phyloP scores from a whole-genome alignment of 1,140 invertebrate species.

The Pogonomyrmex californicus region DNA sequence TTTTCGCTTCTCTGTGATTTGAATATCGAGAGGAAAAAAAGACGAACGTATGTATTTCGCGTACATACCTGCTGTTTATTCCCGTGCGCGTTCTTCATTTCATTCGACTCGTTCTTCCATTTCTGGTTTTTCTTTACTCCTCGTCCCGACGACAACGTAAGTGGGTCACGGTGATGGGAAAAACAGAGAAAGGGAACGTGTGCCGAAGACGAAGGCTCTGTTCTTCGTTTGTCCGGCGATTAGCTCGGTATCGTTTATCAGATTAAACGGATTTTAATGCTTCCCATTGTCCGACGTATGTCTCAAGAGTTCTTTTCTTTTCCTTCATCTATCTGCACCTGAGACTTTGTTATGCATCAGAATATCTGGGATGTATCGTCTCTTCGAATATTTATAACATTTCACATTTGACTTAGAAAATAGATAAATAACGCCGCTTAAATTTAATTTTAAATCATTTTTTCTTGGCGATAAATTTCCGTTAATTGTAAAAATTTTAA shows the following conservation, averaged over 20 bases:
- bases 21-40: background rate
- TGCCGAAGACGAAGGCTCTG: background rate
- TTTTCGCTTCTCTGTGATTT: background rate
- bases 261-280: conserved; percentile 20
- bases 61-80: background rate
- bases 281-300: background rate
- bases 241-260: conserved; percentile 11
- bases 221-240: conserved; percentile 11
- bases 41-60: background rate
- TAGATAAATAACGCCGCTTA: background rate
- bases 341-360: background rate
- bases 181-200: conserved; percentile 8
- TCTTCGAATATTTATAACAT: background rate
- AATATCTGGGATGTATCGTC: background rate
- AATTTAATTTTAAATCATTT: background rate
- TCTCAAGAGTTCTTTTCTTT: background rate
- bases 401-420: background rate
- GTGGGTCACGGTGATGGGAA: conserved; percentile 31
- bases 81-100: background rate
- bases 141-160: background rate
- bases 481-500: background rate
- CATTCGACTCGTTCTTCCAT: background rate
- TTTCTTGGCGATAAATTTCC: background rate
- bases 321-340: background rate
- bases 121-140: conserved; percentile 6